Evolutionary conservation across 2,797 vertebrate species (phyloP).

Genomic region (Tolypeutes matacus): DNA sequence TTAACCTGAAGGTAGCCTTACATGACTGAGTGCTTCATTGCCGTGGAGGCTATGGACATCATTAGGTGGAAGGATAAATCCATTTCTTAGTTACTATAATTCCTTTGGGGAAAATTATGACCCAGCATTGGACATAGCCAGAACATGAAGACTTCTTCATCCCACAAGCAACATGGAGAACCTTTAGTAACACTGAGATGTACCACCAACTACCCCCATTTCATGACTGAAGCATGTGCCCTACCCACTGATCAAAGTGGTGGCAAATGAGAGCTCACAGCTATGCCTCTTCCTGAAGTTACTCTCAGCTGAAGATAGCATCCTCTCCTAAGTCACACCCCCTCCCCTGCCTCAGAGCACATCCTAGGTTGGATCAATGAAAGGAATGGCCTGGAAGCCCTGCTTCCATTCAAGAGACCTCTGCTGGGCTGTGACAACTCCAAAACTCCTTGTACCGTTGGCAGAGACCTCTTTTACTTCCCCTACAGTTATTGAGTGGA

Average conservation of each 20-base stretch:
- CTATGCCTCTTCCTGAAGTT: background rate
- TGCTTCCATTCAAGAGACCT: background rate
- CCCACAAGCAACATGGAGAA: background rate
- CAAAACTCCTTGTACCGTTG: background rate
- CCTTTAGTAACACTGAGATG: background rate
- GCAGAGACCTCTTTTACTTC: background rate
- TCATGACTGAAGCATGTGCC: background rate
- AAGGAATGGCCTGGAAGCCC: background rate
- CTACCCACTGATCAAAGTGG: background rate
- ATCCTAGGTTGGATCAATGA: background rate
- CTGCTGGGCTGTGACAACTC: background rate
- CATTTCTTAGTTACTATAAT: background rate
- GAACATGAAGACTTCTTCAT: background rate
- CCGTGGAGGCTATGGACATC: background rate
- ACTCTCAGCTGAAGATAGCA: background rate
- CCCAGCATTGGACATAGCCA: background rate
- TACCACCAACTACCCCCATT: background rate
- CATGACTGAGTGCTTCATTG: background rate
- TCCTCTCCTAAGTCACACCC: background rate
- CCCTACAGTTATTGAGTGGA: background rate
- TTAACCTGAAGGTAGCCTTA: background rate
- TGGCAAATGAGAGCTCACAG: background rate
- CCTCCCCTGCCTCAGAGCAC: background rate
- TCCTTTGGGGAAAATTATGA: background rate
- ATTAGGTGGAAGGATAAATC: background rate